Base-by-base conservation (phyloP, 2,888 invertebrate species). In the Lithosia quadra region DNA sequence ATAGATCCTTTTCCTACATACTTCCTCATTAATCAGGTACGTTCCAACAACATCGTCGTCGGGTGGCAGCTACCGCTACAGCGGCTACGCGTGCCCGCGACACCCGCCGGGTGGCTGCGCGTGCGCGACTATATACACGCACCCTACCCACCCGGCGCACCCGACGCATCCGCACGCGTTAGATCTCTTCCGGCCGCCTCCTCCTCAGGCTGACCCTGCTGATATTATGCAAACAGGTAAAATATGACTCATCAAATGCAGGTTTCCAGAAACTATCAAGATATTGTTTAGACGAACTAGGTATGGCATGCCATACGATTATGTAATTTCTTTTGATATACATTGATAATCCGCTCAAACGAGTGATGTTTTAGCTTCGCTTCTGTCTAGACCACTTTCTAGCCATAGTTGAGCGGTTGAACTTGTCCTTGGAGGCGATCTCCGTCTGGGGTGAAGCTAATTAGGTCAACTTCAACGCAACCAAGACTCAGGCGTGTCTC, bases 21-120 rank as follows among this genome's bases (percentile, higher is more conserved):
- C 21, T n/a, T 15, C 1, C 53, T n/a, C 58, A n/a, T 63, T 22
- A 73, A 90, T 82, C 91, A 97, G 97, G 94, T 97, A 97, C 92
- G 96, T 96, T 68, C 94, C 95, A 74, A 96, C 94, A 67, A 95
- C 94, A 70, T 90, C 92, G 15, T 92, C 93, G 0, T 91, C 93
- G 15, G 90, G 90, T 36, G 90, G 91, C 57, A 90, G 86, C 73
- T 94, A 95, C 85, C 95, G 95, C 74, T 95, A 95, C 81, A 93
- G 94, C 77, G 90, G 96, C 72, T 96, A 96, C 85, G 93, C 95
- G 72, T 98, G 98, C 88, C 96, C 97, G 66, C 93, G 97, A 72
- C 98, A 98, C 90, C 97, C 97, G 73, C 96, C 97, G 88, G 97
- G 97, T 72, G 96, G 96, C 70, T 98, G 98, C 93, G 95, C 96